A percentile compares a stretch with the other conserved stretches of the same genome.
These are phyloP conservation scores for Staurois parvus DNA, from an alignment of 2,797 vertebrate species.

Conservation along the genomic window DNA sequence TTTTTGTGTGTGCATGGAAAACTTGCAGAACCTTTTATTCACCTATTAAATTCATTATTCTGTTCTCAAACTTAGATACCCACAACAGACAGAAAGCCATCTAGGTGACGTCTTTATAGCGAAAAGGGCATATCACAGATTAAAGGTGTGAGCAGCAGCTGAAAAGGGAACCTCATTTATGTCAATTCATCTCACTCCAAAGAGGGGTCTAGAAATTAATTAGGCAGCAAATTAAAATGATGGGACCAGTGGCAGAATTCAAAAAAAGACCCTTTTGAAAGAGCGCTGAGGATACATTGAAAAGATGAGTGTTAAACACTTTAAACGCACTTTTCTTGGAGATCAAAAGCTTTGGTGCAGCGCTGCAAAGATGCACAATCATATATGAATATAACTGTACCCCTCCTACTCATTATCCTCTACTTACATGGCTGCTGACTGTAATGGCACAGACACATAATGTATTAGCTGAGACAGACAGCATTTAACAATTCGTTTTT, in stretches of 20 bases:
- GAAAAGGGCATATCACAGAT: constrained; percentile 78
- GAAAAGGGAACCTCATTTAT: constrained; percentile 81
- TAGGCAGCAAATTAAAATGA: constrained; percentile 84
- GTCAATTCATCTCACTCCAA: constrained; percentile 81
- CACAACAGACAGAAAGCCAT: constrained; percentile 74
- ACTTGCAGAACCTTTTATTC: constrained; percentile 83
- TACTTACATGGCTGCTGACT: constrained; percentile 22
- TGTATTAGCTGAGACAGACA: constrained; percentile 19
- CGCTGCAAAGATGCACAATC: constrained; percentile 40
- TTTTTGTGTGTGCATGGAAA: constrained; percentile 70
- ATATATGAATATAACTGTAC: constrained; percentile 18
- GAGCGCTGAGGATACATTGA: constrained; percentile 78
- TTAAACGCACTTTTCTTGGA: constrained; percentile 53
- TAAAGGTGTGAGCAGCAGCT: constrained; percentile 75
- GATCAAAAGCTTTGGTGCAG: constrained; percentile 45
- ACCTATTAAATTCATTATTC: constrained; percentile 80
- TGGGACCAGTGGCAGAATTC: constrained; percentile 81
- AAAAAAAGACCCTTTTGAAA: constrained; percentile 75
- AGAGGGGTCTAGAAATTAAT: constrained; percentile 83
- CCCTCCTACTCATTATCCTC: constrained; percentile 34
- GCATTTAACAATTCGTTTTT: constrained; percentile 13
- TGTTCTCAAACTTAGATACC: constrained; percentile 77
- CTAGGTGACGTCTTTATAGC: constrained; percentile 79
- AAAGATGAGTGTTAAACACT: constrained; percentile 71
- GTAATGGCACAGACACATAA: background rate